Base-by-base conservation (phyloP, 2,888 invertebrate species). In the Julus scandinavius region DNA sequence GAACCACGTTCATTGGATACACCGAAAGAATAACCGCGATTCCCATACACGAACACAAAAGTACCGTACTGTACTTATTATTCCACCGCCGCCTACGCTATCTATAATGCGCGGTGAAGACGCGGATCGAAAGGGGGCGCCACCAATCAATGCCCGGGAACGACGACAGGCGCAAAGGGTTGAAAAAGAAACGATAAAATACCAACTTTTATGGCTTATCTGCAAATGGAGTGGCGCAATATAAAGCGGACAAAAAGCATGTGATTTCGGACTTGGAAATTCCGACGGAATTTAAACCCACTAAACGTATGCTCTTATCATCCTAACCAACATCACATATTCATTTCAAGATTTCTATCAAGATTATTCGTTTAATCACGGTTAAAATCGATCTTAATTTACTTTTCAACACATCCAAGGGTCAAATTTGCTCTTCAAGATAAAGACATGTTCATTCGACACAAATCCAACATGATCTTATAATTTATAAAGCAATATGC, bases 1-100 rank as follows among this genome's bases (percentile, higher is more conserved):
- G 63, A 63, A 63, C 63, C 63, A 63, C 63, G 63, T 63, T 63
- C 63, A 63, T 63, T 63, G 63, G 63, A 63, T 17, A 63, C 63
- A 63, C 63, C n/a, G 63, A 63, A 63, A 6, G 63, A 63, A 63
- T 63, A 63, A 63, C 17, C 63, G 63, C 63, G 63, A 63, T 63
- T 63, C 63, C 63, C 63, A 63, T 63, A 63, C 63, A 63, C 63
- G 20, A 20, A 63, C 63, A 63, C 20, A 63, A 63, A 63, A 63
- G n/a, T 63, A 63, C n/a, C 63, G 63, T 17, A 63, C 63, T 63
- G 17, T 63, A 63, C 63, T 63, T 63, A 63, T 15, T 63, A 63
- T 63, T 63, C 63, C n/a, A 63, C 63, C 20, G 63, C 63, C 63
- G 63, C 63, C 63, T 63, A 63, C 20, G 63, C 63, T 63, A 20